Evolutionary conservation across 2,113 vertebrate species (phyloP).

Genomic region (Pseudopipra pipra): DNA sequence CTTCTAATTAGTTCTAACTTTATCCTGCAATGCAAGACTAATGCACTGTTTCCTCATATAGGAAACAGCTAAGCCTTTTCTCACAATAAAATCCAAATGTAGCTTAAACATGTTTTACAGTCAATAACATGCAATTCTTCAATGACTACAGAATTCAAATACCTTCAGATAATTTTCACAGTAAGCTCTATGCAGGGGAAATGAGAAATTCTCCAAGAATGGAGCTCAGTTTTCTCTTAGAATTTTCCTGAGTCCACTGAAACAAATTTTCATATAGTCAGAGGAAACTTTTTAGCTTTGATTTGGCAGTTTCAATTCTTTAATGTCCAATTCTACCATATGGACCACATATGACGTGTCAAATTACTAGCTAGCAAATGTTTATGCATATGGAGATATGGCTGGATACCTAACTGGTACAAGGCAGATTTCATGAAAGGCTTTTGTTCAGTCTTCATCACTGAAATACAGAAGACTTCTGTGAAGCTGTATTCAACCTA

Average conservation of each 20-base stretch:
- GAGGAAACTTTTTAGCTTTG: background rate
- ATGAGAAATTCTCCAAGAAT: background rate
- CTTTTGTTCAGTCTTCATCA: background rate
- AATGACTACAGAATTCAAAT: background rate
- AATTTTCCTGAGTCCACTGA: background rate
- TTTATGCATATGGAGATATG: background rate
- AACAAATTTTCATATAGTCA: background rate
- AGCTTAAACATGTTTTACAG: background rate
- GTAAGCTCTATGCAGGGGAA: background rate
- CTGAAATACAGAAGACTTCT: background rate
- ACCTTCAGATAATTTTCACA: background rate
- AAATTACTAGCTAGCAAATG: background rate
- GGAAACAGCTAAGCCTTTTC: background rate
- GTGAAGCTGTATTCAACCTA: background rate
- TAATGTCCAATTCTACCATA: background rate
- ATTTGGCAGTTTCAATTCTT: background rate
- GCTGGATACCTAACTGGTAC: background rate
- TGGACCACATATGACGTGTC: background rate
- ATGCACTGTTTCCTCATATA: background rate
- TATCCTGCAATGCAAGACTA: background rate
- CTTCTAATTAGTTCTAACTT: background rate
- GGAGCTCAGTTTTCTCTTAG: background rate
- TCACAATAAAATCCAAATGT: background rate
- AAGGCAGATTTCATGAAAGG: background rate
- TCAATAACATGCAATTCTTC: background rate